These are phyloP conservation scores for Mandrillus leucophaeus DNA, from an alignment of 2,113 vertebrate species.

Conservation along the genomic window DNA sequence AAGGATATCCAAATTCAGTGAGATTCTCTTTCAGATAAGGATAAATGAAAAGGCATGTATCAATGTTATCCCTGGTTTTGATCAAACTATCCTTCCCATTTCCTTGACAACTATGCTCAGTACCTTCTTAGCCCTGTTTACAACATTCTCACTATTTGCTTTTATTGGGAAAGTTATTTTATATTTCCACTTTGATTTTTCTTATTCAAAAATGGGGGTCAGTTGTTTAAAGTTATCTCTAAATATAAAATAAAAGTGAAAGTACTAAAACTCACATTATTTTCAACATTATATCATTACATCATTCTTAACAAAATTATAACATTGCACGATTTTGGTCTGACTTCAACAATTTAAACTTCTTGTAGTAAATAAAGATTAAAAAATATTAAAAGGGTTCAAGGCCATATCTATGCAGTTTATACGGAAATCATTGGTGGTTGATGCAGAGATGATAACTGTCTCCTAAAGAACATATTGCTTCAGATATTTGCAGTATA, in stretches of 20 bases:
- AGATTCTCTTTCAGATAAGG: background rate
- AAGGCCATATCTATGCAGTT: background rate
- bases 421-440: background rate
- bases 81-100: background rate
- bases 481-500: background rate
- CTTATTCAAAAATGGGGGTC: background rate
- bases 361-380: background rate
- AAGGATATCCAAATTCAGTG: conserved; percentile 22
- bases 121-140: background rate
- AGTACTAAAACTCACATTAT: background rate
- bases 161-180: conserved; percentile 23
- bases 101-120: background rate
- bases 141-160: background rate
- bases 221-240: background rate
- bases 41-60: background rate
- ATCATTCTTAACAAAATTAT: conserved; percentile 13
- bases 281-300: background rate
- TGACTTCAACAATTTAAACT: background rate
- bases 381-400: background rate
- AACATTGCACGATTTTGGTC: background rate
- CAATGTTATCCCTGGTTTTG: background rate
- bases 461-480: background rate
- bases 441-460: background rate
- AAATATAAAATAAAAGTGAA: background rate
- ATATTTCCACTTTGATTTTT: background rate